phyloP scores from a whole-genome alignment of 1,140 invertebrate species.

The Drosophila tropicalis region DNA sequence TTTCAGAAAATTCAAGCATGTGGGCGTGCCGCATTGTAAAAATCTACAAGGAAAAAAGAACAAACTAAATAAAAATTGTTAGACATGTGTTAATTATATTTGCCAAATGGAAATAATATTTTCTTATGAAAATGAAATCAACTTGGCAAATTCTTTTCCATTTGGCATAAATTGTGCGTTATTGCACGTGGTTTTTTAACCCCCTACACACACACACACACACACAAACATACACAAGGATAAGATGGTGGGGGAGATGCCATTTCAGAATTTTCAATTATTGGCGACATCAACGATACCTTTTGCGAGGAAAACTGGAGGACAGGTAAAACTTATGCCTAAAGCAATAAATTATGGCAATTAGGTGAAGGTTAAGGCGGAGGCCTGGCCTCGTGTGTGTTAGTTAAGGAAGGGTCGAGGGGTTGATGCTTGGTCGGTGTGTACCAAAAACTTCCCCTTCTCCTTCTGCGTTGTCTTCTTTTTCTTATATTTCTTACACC shows the following conservation, averaged over 20 bases:
- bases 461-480: background rate
- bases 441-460: background rate
- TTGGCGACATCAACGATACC: conserved; percentile 25
- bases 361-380: conserved; percentile 53
- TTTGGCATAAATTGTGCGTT: background rate
- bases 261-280: conserved; percentile 43
- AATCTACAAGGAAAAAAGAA: conserved; percentile 13
- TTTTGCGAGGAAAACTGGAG: conserved; percentile 6
- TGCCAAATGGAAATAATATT: conserved; percentile 5
- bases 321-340: conserved; percentile 40
- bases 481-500: conserved; percentile 6
- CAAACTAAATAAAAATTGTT: background rate
- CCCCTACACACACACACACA: no score
- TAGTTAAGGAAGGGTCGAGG: background rate
- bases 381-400: conserved; percentile 3
- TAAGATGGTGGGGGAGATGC: background rate
- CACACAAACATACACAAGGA: background rate
- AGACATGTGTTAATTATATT: conserved; percentile 44
- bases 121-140: conserved; percentile 8
- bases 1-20: conserved; percentile 1
- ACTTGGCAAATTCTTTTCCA: conserved; percentile 5
- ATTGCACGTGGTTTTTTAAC: background rate
- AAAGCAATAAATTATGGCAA: conserved; percentile 75
- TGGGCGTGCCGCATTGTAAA: conserved; percentile 39
- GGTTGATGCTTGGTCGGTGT: background rate